Percentiles rank a stretch among this genome's conserved stretches.
Conservation (phyloP, 1,140 invertebrate genomes). For the Drosophila seguyi region DNA sequence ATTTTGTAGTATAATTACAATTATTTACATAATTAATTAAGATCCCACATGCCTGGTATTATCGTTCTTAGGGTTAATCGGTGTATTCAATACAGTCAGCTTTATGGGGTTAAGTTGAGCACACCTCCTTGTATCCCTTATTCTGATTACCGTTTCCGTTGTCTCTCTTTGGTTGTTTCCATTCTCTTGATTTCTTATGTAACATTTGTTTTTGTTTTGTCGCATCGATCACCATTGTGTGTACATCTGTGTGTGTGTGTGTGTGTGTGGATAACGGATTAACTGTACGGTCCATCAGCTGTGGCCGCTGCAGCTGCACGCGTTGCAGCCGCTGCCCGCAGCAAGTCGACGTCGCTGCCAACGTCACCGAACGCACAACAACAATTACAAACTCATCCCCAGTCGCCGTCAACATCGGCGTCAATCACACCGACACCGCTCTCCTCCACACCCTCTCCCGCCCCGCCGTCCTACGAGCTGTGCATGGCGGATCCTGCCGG, state of each 20-base stretch:
- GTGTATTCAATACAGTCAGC: not conserved
- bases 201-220: conserved; percentile 33
- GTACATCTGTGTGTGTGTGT: conserved; percentile 6
- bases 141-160: conserved; percentile 10
- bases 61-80: conserved; percentile 11
- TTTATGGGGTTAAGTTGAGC: conserved; percentile 4
- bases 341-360: conserved; percentile 33
- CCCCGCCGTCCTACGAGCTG: conserved; percentile 32
- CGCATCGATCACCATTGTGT: conserved; percentile 20
- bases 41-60: not conserved
- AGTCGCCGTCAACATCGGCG: conserved; percentile 24
- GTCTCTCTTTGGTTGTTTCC: conserved; percentile 34
- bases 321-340: conserved; percentile 42
- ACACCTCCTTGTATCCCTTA: not conserved
- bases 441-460: conserved; percentile 8
- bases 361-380: conserved; percentile 7
- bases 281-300: conserved; percentile 16
- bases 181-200: conserved; percentile 38
- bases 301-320: conserved; percentile 44
- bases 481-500: conserved; percentile 27
- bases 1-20: not conserved
- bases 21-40: not conserved
- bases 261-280: conserved; percentile 3
- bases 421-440: conserved; percentile 9
- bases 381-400: conserved; percentile 14